Base-by-base conservation (phyloP, 1,140 invertebrate genomes). In the Neuroterus valhalla region DNA sequence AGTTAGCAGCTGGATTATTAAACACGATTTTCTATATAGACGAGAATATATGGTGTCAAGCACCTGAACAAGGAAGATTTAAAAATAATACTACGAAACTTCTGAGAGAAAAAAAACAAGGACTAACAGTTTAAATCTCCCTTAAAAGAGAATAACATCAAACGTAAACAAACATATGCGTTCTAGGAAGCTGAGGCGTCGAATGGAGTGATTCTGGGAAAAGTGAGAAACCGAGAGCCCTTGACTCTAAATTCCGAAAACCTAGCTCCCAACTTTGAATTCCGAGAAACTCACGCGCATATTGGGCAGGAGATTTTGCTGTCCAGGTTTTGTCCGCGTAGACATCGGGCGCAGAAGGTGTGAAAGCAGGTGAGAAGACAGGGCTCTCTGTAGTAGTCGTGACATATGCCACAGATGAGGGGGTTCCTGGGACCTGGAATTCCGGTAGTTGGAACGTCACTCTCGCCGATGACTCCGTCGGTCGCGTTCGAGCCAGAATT, bases 281-380 rank as follows among this genome's bases (percentile, higher is more conserved):
- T 62, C 2, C 10, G 11, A 38, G 55, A 26, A 31, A 62, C 88
- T 91, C 88, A 94, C 94, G 93, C 92, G 88, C 94, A 94, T 72
- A 93, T 91, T 14, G 93, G 93, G 87, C 94, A 94, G 68, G 90
- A 86, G 44, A 94, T 85, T 80, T 93, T 92, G 66, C 91, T 89
- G 79, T 94, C 93, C 69, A 92, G 86, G 71, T 92, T 91, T 68
- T 92, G 88, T 45, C 91, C 92, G 62, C 91, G 89, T 42, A 94
- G 83, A 83, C 94, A 94, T 68, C 92, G 89, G 6, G 93, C 90
- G 87, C 94, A 94, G 82, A 94, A 94, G 11, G 93, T 93, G 83
- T 94, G 94, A 81, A 92, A 94, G 84, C 94, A 94, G 42, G 90
- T 90, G 3, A 94, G 89, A 55, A 94, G 90, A 75, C 93, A 93